Base-by-base conservation (phyloP, 2,797 vertebrate species). In the Meriones psammophilus region DNA sequence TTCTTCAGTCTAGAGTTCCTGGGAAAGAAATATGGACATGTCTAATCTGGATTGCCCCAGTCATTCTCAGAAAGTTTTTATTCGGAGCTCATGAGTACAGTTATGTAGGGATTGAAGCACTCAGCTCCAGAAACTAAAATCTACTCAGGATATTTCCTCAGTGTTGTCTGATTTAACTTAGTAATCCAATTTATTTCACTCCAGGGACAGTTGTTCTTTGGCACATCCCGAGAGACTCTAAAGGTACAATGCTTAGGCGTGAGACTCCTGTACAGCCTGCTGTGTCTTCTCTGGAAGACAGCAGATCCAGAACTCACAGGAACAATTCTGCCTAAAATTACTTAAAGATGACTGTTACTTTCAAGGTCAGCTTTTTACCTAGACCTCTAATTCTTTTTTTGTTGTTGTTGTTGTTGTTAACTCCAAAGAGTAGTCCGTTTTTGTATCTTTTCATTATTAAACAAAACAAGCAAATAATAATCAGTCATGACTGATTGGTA, bases 301-400 rank as follows among this genome's bases (percentile, higher is more conserved):
- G n/a, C 24, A 26, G 5, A 33, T 8, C 58, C 62, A 88, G 46
- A 92, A 46, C 15, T 71, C 64, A 64, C 39, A 39, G 8, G 64
- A 15, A 28, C 58, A 73, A 6, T 74, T 88, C 84, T 30, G 3
- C 64, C 64, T 56, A 80, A 91, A 89, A n/a, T 50, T 50, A 62
- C 15, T n/a, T 90, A 36, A 92, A 86, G 88, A 94, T 64, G 56
- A 13, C 62, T 84, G 7, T 8, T 66, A 20, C 81, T 88, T 78
- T 74, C 77, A 24, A 93, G n/a, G 54, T 56, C 9, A 62, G 64
- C 56, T 85, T 96, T 94, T 95, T 85, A 62, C 15, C 69, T 83
- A 74, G 79, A 78, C 0, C 4, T 88, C 10, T 20, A 42, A 58
- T 42, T 88, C 81, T 93, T 54, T 85, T 9, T n/a, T n/a, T 50